Base-by-base conservation (phyloP, 2,113 vertebrate genomes). In the Crotophaga sulcirostris region DNA sequence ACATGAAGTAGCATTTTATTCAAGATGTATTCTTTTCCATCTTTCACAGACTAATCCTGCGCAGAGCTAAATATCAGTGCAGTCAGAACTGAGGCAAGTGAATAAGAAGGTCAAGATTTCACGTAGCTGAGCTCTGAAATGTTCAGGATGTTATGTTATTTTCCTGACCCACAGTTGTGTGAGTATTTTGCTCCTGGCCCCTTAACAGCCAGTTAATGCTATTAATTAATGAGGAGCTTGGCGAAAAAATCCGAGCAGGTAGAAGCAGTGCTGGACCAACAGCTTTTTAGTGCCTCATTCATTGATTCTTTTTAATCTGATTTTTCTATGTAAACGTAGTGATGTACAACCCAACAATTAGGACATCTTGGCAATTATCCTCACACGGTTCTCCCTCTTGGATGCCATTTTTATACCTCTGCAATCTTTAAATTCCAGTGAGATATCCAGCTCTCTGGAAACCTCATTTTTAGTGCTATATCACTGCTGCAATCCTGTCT, bases 1-100 rank as follows among this genome's bases (percentile, higher is more conserved):
- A 83, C 40, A 55, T 42, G 42, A 67, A 77, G 64, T 76, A 80
- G 67, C 78, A 75, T 90, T 94, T 78, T 90, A 85, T 94, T 90
- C 31, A 77, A 94, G 82, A 80, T 70, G 12, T 82, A 54, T 89
- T 95, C 51, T 85, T 90, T 90, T 72, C 82, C 38, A 45, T 90
- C 72, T 64, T 87, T 85, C 87, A 76, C 38, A 58, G 79, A 24
- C 76, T 92, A 73, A 87, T 84, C 38, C 79, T 78, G 52, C 6
- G 28, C 42, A 54, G 54, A 76, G 73, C 79, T 86, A 86, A 82
- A 81, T 84, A 91, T 40, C 88, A 76, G 0, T 82, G 66, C 68
- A 73, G 66, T 55, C 77, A 77, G 51, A 90, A 83, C 85, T 34
- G 44, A 87, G 72, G 29, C 40, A 59, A 52, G 42, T 1, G 6